phyloP scores from a whole-genome alignment of 2,888 invertebrate species.

The Linyphia triangularis region DNA sequence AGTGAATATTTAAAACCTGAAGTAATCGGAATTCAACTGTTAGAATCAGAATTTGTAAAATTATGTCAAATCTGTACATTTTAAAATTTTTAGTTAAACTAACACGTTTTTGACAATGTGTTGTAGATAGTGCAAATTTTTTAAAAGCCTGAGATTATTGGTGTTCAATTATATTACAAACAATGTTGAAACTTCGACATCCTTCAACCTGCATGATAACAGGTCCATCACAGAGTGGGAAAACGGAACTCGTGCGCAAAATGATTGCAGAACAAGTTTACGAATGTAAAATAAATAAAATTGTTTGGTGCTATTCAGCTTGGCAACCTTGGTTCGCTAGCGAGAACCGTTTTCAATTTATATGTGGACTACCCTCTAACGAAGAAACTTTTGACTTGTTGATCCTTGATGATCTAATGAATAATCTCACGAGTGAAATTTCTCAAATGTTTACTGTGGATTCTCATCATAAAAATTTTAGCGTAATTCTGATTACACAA shows the following conservation, averaged over 20 bases:
- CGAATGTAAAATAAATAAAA: not conserved
- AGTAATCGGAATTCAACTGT: no score
- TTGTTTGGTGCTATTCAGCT: not conserved
- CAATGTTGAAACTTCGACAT: not conserved
- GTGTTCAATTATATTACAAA: no score
- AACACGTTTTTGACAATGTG: no score
- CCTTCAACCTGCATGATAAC: not conserved
- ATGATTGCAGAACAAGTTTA: not conserved
- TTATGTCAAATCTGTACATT: no score
- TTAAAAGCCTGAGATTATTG: no score
- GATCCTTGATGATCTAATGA: conserved; percentile 1
- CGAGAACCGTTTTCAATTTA: not conserved
- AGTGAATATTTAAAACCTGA: no score
- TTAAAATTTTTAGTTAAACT: no score
- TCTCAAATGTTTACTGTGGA: not conserved
- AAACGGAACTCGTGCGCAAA: conserved; percentile 11
- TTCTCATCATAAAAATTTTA: conserved; percentile 4
- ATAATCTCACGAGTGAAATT: no score
- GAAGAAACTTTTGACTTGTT: conserved; percentile 7
- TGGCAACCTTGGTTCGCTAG: not conserved
- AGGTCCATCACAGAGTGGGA: not conserved
- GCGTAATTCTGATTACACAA: no score
- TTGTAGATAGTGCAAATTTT: no score
- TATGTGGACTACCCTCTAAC: not conserved
- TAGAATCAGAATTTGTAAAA: no score